phyloP scores from a whole-genome alignment of 2,797 vertebrate species.

The Pyrrhura leucotis region DNA sequence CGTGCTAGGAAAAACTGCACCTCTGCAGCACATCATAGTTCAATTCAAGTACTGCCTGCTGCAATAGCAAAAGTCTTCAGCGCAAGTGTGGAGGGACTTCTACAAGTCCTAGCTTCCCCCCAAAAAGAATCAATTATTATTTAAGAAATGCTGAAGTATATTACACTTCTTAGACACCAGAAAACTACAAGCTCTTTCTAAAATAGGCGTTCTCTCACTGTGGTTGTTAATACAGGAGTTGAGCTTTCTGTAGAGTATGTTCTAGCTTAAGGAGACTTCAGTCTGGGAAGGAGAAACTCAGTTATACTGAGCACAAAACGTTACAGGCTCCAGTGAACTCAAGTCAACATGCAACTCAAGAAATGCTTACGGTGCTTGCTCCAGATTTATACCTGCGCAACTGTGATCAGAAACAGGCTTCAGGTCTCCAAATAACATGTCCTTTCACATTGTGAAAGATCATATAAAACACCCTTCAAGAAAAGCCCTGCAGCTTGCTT shows the following conservation, averaged over 20 bases:
- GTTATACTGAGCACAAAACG: not conserved
- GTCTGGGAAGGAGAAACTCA: not conserved
- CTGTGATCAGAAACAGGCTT: not conserved
- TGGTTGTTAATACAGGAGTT: not conserved
- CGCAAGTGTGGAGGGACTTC: not conserved
- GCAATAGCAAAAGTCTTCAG: not conserved
- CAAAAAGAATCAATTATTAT: not conserved
- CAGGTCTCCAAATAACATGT: not conserved
- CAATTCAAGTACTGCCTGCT: not conserved
- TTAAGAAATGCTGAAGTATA: not conserved
- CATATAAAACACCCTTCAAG: not conserved
- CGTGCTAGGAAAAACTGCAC: not conserved
- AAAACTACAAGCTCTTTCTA: not conserved
- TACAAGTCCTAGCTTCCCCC: not conserved
- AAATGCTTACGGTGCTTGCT: not conserved
- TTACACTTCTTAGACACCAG: not conserved
- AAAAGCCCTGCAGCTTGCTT: slow-evolving; percentile 7
- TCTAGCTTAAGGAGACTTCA: not conserved
- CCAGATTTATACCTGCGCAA: not conserved
- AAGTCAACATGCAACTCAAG: not conserved
- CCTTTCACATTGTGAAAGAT: not conserved
- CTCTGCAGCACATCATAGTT: not conserved
- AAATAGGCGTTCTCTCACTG: not conserved
- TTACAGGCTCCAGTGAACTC: not conserved
- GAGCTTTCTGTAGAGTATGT: not conserved